Conservation (phyloP, 2,113 vertebrate species). For the Sylvia atricapilla region DNA sequence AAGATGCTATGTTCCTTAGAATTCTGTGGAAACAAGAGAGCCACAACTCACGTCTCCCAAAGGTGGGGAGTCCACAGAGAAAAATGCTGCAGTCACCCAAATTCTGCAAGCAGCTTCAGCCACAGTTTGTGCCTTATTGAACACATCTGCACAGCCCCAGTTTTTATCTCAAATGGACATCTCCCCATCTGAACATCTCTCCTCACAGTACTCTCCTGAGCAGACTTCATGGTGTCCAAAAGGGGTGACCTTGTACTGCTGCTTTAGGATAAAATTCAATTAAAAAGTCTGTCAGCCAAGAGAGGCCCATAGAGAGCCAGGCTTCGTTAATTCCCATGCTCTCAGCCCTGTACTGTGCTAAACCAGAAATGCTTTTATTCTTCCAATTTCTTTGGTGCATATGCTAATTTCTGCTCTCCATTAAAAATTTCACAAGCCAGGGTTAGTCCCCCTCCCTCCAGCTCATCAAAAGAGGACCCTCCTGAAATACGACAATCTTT, state of each 20-base stretch:
- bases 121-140: neutral
- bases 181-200: neutral
- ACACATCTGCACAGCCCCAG: rapidly evolving
- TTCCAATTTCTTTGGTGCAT: neutral
- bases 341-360: neutral
- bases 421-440: neutral
- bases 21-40: neutral
- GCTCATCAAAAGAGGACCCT: neutral
- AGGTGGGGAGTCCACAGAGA: neutral
- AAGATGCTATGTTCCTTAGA: neutral
- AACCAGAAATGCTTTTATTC: neutral
- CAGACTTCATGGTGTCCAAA: neutral
- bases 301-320: neutral
- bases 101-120: neutral
- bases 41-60: rapidly evolving
- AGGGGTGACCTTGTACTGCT: neutral
- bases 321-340: neutral
- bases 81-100: neutral
- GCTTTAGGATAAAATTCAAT: constrained; percentile 24
- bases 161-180: neutral
- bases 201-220: neutral
- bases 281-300: neutral
- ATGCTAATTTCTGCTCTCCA: neutral
- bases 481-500: neutral
- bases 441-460: neutral